A percentile compares a stretch with the other conserved stretches of the same genome.
Evolutionary conservation across 2,113 vertebrate genomes (phyloP).

Genomic region (Phylloscopus whistleri): DNA sequence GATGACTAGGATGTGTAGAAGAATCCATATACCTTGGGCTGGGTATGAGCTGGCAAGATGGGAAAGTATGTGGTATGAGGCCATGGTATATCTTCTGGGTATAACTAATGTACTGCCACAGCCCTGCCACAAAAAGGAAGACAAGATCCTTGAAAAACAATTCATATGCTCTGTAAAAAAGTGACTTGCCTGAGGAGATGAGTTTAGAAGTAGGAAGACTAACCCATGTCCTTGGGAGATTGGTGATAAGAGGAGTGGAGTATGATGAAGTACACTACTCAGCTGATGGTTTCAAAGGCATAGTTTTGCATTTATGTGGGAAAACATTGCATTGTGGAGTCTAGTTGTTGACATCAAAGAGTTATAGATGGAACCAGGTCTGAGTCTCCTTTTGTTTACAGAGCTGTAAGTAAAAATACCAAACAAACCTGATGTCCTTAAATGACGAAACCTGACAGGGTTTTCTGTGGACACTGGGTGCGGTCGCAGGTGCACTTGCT

Average conservation of each 20-base stretch:
- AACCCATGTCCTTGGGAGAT: neutral
- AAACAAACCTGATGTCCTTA: neutral
- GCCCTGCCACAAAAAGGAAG: neutral
- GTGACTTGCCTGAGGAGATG: neutral
- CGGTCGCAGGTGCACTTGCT: neutral
- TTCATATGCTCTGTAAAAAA: neutral
- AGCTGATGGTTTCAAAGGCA: neutral
- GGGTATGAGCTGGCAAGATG: neutral
- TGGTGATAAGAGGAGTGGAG: neutral
- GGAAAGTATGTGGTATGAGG: neutral
- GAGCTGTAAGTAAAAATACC: neutral
- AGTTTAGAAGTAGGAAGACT: neutral
- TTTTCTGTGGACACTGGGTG: neutral
- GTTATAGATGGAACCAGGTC: neutral
- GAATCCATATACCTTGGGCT: neutral
- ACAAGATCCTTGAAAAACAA: neutral
- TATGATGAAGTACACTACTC: neutral
- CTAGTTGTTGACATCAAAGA: neutral
- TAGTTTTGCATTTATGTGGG: neutral
- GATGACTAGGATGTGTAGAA: neutral
- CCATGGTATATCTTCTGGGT: rapidly evolving
- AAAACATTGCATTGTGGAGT: neutral
- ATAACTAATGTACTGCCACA: neutral
- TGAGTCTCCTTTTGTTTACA: neutral
- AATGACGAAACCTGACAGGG: neutral